A percentile compares a stretch with the other conserved stretches of the same genome.
These are phyloP conservation scores for Mythimna ferrago DNA, from an alignment of 2,888 invertebrate species.

Conservation along the genomic window DNA sequence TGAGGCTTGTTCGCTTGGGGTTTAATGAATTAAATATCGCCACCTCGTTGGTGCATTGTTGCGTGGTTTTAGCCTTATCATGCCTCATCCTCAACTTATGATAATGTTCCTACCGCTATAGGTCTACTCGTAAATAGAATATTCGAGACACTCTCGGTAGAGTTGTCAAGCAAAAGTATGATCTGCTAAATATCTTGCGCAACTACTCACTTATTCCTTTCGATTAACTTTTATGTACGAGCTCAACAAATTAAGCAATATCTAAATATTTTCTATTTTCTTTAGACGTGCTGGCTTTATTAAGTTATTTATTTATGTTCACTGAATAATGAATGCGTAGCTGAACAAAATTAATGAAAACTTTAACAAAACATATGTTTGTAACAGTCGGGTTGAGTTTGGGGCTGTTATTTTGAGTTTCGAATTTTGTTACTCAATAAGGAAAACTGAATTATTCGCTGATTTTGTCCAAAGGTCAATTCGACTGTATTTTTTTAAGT, in stretches of 20 bases:
- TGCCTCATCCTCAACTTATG: not conserved
- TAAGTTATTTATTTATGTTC: slow-evolving; percentile 1
- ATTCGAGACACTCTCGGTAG: not conserved
- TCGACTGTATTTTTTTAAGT: too few relatives aligned
- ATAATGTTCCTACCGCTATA: not conserved
- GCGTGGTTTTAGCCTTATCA: not conserved
- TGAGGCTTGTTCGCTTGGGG: too few relatives aligned
- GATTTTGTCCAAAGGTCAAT: too few relatives aligned
- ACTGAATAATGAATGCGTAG: not conserved
- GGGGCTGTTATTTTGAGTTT: too few relatives aligned
- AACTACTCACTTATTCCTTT: not conserved
- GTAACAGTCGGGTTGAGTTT: too few relatives aligned
- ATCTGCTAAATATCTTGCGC: not conserved
- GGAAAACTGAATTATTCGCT: too few relatives aligned
- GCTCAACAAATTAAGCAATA: slow-evolving; percentile 25
- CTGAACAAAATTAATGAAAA: not conserved
- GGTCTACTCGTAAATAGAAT: not conserved
- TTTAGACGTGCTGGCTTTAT: not conserved
- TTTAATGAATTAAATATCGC: not conserved
- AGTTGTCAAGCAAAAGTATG: slow-evolving; percentile 1
- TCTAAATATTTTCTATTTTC: not conserved
- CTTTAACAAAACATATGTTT: not conserved
- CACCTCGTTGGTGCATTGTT: not conserved
- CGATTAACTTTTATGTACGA: slow-evolving; percentile 25
- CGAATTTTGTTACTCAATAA: too few relatives aligned